Evolutionary conservation across 2,797 vertebrate species (phyloP).

Genomic region (Poeciliopsis infans): DNA sequence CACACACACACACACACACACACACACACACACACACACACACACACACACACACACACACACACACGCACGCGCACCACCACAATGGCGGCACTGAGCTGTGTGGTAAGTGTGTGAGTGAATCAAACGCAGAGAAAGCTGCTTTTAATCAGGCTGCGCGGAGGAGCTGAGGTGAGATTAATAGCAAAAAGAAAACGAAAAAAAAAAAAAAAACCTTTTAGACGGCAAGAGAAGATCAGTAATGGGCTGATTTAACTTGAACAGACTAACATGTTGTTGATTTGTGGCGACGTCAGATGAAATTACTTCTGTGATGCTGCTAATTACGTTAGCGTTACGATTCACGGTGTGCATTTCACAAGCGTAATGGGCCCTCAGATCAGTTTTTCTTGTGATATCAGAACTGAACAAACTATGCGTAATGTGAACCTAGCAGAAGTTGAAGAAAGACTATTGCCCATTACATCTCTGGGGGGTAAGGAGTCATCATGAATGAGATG

Average conservation of each 20-base stretch:
- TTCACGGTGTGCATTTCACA: background rate
- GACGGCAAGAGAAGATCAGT: slow-evolving; percentile 1
- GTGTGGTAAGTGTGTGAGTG: slow-evolving; percentile 23
- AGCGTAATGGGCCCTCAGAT: background rate
- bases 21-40: slow-evolving; percentile 23
- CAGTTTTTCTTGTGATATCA: background rate
- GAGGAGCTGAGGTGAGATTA: slow-evolving; percentile 23
- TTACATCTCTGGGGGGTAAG: background rate
- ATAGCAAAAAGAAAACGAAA: slow-evolving; percentile 12
- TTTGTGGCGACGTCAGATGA: background rate
- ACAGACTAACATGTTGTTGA: background rate
- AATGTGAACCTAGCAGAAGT: background rate
- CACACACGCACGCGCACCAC: slow-evolving; percentile 18
- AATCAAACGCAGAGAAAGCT: slow-evolving; percentile 6
- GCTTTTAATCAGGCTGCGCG: slow-evolving; percentile 42
- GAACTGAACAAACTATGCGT: background rate
- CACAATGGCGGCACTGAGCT: slow-evolving; percentile 29
- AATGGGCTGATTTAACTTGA: slow-evolving; percentile 1
- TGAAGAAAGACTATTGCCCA: background rate
- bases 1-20: slow-evolving; percentile 1
- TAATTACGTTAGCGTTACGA: background rate
- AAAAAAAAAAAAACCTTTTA: slow-evolving; percentile 19
- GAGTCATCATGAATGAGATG: background rate
- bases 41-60: no score
- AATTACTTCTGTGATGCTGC: background rate